Evolutionary conservation across 1,140 invertebrate genomes (phyloP), one percentile per base, ranked within the genome.

Genomic region (Drosophila sechellia): DNA sequence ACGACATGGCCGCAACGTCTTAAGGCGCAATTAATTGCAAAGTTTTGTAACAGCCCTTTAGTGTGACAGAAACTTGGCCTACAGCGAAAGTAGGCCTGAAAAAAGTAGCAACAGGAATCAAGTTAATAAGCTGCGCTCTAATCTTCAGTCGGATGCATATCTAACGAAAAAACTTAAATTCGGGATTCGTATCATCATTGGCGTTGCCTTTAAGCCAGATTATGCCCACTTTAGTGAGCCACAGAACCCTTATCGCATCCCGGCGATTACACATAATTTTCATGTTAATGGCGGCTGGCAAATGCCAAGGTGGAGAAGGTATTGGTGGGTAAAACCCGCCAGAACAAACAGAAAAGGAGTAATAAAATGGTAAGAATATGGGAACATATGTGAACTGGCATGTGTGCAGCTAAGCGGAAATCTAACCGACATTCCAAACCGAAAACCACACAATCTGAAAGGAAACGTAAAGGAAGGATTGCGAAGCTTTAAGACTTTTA

Each of bases 1-100:
- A 87, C 81, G 77, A 54, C 77, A 63, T 56, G 54, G 59, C 54
- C 46, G 25, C 71, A 50, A 53, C 49, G 54, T 57, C 56, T 40
- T 49, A 63, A 71, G 59, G 73, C 81, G 68, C 81, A 77, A 79
- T 85, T 80, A 85, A 81, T 86, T 81, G 83, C 83, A 81, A 87
- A 81, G 49, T 79, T 86, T 86, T 86, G 83, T 86, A 86, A 81
- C 70, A 52, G 64, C 55, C 42, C 58, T 48, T 42, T 69, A 49
- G 52, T 68, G 64, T 68, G 61, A 69, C 61, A 45, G 50, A 63
- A 46, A 57, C 25, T 20, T 37, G 49, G 64, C 43, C 43, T 22
- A 37, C 3, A 17, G 63, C 40, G 25, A 37, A 20, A 43, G 50
- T 15, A 27, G 20, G 27, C 25, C 20, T 25, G 40, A 45, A 20